Conservation (phyloP, 1,140 invertebrate species). For the Pinna nobilis region DNA sequence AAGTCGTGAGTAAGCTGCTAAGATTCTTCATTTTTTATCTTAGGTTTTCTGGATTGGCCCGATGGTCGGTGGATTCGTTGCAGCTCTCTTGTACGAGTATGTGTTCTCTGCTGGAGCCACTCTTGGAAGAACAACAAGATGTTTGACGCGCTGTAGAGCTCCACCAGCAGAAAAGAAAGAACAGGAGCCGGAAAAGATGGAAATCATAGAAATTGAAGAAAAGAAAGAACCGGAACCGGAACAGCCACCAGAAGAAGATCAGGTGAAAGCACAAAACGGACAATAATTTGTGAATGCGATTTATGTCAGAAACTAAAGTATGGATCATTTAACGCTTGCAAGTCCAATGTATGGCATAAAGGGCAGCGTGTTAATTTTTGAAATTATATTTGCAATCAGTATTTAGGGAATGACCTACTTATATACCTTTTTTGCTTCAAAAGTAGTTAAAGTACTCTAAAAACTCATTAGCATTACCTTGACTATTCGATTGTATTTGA, state of each 20-base stretch:
- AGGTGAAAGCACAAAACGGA: constrained; percentile 37
- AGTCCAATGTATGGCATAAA: no score
- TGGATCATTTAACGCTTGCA: constrained; percentile 5
- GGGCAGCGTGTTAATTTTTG: no score
- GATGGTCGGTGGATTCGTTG: constrained; percentile 83
- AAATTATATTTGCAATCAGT: no score
- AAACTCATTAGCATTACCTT: background rate
- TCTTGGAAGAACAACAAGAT: constrained; percentile 50
- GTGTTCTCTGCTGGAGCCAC: constrained; percentile 60
- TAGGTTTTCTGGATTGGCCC: constrained; percentile 93
- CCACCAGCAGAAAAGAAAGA: constrained; percentile 15
- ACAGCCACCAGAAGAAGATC: constrained; percentile 32
- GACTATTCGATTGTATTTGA: no score
- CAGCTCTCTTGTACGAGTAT: constrained; percentile 84
- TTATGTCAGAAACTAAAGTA: background rate
- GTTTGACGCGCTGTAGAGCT: constrained; percentile 50
- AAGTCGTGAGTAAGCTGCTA: background rate
- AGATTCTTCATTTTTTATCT: constrained; percentile 10
- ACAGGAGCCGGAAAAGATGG: constrained; percentile 42
- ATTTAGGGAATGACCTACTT: background rate
- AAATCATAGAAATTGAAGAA: constrained; percentile 36
- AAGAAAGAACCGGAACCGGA: constrained; percentile 33
- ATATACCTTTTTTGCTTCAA: background rate
- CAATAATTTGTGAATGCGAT: constrained; percentile 16
- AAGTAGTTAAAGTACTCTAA: constrained; percentile 2